Base-by-base conservation (phyloP, 2,797 vertebrate genomes). In the Tympanoctomys barrerae region DNA sequence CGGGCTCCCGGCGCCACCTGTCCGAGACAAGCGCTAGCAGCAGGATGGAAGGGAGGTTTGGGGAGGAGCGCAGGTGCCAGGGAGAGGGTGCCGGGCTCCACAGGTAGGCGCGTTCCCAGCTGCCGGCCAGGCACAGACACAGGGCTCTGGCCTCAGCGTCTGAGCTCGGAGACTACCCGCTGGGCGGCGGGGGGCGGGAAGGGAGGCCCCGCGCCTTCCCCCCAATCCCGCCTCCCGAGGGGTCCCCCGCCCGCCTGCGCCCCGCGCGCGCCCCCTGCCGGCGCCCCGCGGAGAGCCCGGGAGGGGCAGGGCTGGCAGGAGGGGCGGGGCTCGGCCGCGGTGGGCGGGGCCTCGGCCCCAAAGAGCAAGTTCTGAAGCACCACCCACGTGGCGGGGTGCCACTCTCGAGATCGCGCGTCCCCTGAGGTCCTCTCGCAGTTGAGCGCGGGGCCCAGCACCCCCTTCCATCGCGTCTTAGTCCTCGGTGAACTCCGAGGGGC, bases 211-310 rank as follows among this genome's bases (percentile, higher is more conserved):
- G 90, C 31, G 87, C 82, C 81, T 85, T 77, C 75, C 83, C 95
- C 54, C 39, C n/a, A 36, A 80, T 26, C 96, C 95, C 94, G 88
- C 96, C 94, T 89, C 90, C 88, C 78, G 39, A 39, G 24, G 89
- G 57, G 92, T 71, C 73, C 93, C 86, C 88, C 54, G 57, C 95
- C 70, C 54, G 42, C 82, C 93, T 49, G 64, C 18, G 16, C 81
- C 18, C 90, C 68, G 49, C 78, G 93, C 71, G 97, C 97, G 96
- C 97, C 94, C 97, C 61, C 97, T 97, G 95, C 92, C 46, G 96
- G 90, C 92, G 42, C 94, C 97, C 96, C 19, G 33, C 52, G 28
- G 81, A 62, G 66, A 88, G 79, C 66, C 0, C 28, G 36, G 81
- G 12, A 68, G 46, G 26, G 52, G 36, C 68, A 31, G 26, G 46